These are phyloP conservation scores for Apotomis capreana DNA, from an alignment of 2,888 invertebrate species.

Conservation along the genomic window DNA sequence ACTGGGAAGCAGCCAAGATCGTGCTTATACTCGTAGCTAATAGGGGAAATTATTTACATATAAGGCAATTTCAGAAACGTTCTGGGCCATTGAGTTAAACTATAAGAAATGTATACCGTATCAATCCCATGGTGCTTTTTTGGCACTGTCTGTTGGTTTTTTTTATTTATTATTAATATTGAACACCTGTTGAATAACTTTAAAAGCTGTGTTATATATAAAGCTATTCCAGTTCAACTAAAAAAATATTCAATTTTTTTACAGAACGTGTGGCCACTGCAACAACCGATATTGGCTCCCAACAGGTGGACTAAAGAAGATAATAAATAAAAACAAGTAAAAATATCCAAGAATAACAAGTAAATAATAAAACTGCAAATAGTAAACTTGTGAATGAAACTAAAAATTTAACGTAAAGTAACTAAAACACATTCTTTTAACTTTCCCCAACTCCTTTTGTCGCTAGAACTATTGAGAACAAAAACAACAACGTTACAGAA, in stretches of 20 bases:
- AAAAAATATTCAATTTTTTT: no score
- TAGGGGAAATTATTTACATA: slow-evolving; percentile 34
- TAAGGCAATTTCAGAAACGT: slow-evolving; percentile 16
- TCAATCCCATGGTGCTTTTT: background rate
- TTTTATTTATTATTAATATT: no score
- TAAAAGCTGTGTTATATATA: no score
- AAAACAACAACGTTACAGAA: slow-evolving; percentile 27
- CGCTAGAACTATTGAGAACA: slow-evolving; percentile 23
- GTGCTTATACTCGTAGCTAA: slow-evolving; percentile 15
- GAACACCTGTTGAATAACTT: no score
- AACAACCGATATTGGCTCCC: no score
- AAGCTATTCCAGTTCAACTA: no score
- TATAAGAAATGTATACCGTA: slow-evolving; percentile 9
- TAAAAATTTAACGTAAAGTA: background rate
- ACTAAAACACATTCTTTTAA: slow-evolving; percentile 3
- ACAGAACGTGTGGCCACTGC: no score
- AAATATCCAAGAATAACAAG: no score
- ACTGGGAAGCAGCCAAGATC: slow-evolving; percentile 30
- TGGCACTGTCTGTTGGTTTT: background rate
- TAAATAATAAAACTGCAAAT: no score
- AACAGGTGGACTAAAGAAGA: no score
- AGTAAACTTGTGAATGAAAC: background rate
- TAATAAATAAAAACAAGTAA: no score
- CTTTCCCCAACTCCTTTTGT: slow-evolving; percentile 20
- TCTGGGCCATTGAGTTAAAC: slow-evolving; percentile 3